Base-by-base conservation (phyloP, 2,113 vertebrate species). In the Rhea americana region DNA sequence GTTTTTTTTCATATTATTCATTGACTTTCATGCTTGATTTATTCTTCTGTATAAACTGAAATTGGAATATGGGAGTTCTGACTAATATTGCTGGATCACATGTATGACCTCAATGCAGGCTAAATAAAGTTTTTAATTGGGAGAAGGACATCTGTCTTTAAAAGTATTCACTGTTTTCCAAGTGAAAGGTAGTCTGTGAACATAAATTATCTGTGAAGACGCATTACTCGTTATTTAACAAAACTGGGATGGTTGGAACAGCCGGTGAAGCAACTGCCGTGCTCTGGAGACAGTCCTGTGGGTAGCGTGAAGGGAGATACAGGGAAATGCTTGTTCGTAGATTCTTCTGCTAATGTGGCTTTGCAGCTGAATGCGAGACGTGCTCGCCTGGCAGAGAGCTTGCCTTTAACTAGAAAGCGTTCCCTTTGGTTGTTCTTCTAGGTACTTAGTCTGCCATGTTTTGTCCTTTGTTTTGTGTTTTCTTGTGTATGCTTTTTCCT, bases 401-500 rank as follows among this genome's bases (percentile, higher is more conserved):
- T 96, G 41, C 67, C 86, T 91, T 80, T 62, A 78, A 68, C 80
- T 93, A 51, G 77, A 58, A 71, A 87, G 65, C 81, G 53, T 67
- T 81, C 82, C 70, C 73, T 21, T 83, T 5, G 14, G 15, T 92
- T 41, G 37, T 84, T 87, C 82, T 91, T 89, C 70, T 77, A 95
- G 93, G 89, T 95, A 67, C 93, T 96, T 84, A 65, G 14, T 79
- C 68, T 96, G 37, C 89, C 17, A 22, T 93, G 67, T 84, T 92
- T 91, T 92, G 59, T 89, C 93, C 76, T 91, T 47, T 93, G 45
- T 82, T 66, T 83, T 66, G 51, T 65, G 66, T n/a, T 85, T 66
- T 56, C 35, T n/a, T 93, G 82, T 91, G 41, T 95, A 87, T 95
- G 62, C 41, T 82, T 96, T 95, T 81, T 93, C 59, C 91, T 86